Evolutionary conservation across 2,888 invertebrate genomes (phyloP).

Genomic region (Archips crataeganus): DNA sequence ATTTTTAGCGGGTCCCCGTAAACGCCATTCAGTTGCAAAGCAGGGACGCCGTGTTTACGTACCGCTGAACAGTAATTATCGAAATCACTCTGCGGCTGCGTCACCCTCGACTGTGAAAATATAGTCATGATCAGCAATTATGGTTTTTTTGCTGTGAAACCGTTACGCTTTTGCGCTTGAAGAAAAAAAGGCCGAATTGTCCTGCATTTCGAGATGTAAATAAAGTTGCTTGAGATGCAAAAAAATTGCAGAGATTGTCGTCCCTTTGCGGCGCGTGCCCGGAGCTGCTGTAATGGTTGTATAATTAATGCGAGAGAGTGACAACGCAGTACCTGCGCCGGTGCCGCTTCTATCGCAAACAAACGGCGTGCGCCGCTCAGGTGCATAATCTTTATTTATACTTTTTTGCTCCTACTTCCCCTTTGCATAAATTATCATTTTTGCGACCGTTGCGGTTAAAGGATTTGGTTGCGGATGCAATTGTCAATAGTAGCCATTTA

Average conservation of each 20-base stretch:
- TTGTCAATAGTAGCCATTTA: slow-evolving; percentile 21
- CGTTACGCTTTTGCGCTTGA: slow-evolving; percentile 20
- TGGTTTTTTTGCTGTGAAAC: slow-evolving; percentile 48
- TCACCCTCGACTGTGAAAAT: slow-evolving; percentile 57
- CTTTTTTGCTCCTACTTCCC: slow-evolving; percentile 79
- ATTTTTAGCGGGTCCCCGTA: slow-evolving; percentile 65
- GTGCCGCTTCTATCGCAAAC: slow-evolving; percentile 60
- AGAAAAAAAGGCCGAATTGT: slow-evolving; percentile 42
- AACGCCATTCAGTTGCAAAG: slow-evolving; percentile 73
- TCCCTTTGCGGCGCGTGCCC: slow-evolving; percentile 66
- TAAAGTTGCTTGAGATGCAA: slow-evolving; percentile 50
- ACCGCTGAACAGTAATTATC: slow-evolving; percentile 74
- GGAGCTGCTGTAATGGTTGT: slow-evolving; percentile 58
- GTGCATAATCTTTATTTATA: slow-evolving; percentile 82
- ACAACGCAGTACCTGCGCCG: slow-evolving; percentile 66
- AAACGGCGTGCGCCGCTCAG: slow-evolving; percentile 74
- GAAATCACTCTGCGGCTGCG: slow-evolving; percentile 58
- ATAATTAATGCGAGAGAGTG: slow-evolving; percentile 77
- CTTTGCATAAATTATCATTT: slow-evolving; percentile 84
- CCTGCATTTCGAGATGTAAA: slow-evolving; percentile 58
- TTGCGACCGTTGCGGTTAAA: slow-evolving; percentile 59
- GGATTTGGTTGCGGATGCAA: slow-evolving; percentile 41
- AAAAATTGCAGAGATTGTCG: slow-evolving; percentile 55
- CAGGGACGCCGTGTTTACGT: slow-evolving; percentile 71
- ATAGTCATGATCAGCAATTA: slow-evolving; percentile 76